Evolutionary conservation across 2,888 invertebrate species (phyloP).

Genomic region (Drosophila pegasa): DNA sequence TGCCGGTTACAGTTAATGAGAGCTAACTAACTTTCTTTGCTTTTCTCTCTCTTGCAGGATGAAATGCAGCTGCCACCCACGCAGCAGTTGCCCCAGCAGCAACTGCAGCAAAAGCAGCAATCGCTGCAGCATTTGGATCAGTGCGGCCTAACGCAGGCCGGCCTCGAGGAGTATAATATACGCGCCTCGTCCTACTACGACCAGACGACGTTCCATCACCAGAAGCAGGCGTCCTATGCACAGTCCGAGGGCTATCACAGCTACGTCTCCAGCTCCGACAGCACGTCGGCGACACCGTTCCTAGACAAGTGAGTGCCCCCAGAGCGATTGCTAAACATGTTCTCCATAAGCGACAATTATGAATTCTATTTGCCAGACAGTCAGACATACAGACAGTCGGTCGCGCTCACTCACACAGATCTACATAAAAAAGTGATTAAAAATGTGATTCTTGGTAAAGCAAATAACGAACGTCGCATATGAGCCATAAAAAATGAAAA

Average conservation of each 20-base stretch:
- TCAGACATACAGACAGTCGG: background rate
- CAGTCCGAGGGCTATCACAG: conserved; percentile 93
- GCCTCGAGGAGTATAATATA: conserved; percentile 90
- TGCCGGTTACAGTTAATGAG: conserved; percentile 35
- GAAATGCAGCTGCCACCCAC: conserved; percentile 72
- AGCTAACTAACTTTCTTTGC: conserved; percentile 29
- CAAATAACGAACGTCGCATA: conserved; percentile 55
- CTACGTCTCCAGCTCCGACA: conserved; percentile 91
- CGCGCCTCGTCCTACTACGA: conserved; percentile 87
- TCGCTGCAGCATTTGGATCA: conserved; percentile 74
- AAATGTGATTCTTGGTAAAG: conserved; percentile 74
- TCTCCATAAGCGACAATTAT: conserved; percentile 65
- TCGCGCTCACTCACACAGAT: conserved; percentile 5
- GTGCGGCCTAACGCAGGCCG: conserved; percentile 87
- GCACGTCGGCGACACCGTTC: conserved; percentile 91
- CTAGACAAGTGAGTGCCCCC: conserved; percentile 87
- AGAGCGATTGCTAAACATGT: conserved; percentile 51
- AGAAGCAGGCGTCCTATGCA: conserved; percentile 91
- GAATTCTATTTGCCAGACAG: conserved; percentile 52
- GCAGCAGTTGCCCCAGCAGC: conserved; percentile 43
- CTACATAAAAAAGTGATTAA: conserved; percentile 64
- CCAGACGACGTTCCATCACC: conserved; percentile 87
- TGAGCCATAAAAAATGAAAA: conserved; percentile 50
- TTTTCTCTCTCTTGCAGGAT: conserved; percentile 74
- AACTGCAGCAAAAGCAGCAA: conserved; percentile 44